Evolutionary conservation across 1,140 invertebrate species (phyloP).

Genomic region (Drosophila tropicalis): DNA sequence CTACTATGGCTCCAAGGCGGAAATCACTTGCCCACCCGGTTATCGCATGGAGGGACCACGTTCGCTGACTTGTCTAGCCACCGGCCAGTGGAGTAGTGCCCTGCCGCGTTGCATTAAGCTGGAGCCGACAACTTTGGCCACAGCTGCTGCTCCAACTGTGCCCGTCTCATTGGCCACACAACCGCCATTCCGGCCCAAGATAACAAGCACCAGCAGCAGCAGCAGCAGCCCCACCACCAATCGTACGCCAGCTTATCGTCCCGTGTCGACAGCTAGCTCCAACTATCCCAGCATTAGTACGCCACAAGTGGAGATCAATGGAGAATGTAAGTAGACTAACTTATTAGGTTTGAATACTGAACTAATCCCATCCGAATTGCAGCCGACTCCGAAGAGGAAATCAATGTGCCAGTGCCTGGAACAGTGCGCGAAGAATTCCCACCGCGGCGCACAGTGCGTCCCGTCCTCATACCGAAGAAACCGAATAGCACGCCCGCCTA

Average conservation of each 20-base stretch:
- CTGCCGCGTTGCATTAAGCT: slow-evolving; percentile 88
- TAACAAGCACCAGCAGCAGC: slow-evolving; percentile 46
- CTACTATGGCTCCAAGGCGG: slow-evolving; percentile 88
- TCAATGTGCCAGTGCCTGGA: slow-evolving; percentile 76
- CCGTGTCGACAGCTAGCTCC: slow-evolving; percentile 51
- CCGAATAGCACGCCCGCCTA: slow-evolving; percentile 64
- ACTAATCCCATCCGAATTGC: background rate
- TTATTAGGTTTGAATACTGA: background rate
- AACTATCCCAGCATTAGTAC: slow-evolving; percentile 59
- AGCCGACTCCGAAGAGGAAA: slow-evolving; percentile 78
- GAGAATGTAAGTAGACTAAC: slow-evolving; percentile 61
- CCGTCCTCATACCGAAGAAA: slow-evolving; percentile 76
- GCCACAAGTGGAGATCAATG: slow-evolving; percentile 75
- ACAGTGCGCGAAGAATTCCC: slow-evolving; percentile 82
- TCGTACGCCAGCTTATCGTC: slow-evolving; percentile 54
- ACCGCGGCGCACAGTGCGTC: slow-evolving; percentile 70
- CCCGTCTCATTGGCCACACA: slow-evolving; percentile 73
- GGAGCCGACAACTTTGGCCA: slow-evolving; percentile 83
- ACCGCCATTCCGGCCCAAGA: slow-evolving; percentile 58
- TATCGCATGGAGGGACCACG: slow-evolving; percentile 88
- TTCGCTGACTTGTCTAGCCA: slow-evolving; percentile 88
- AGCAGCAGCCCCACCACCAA: slow-evolving; percentile 59
- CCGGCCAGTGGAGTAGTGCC: slow-evolving; percentile 91
- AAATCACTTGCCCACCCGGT: slow-evolving; percentile 90
- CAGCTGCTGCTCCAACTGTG: slow-evolving; percentile 47